Conservation (phyloP, 2,797 vertebrate genomes). For the Pseudomugil gertrudae region DNA sequence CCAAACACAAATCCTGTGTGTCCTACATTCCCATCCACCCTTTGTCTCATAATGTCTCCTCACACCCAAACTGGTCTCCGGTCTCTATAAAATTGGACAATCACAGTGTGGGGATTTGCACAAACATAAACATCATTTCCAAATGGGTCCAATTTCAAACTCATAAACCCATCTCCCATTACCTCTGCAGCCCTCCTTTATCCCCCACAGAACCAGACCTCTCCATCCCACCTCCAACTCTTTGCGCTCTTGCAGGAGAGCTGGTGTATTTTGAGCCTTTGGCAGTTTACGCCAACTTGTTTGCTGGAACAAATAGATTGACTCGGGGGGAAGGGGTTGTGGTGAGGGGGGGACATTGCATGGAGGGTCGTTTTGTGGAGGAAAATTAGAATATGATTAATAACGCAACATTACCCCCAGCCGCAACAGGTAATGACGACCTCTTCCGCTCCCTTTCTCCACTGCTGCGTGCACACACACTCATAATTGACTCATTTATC, state of each 20-base stretch:
- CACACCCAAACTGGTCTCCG: constrained; percentile 38
- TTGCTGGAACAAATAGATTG: constrained; percentile 79
- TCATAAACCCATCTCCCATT: constrained; percentile 37
- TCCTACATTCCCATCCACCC: constrained; percentile 47
- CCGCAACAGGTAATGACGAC: constrained; percentile 85
- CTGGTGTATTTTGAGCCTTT: constrained; percentile 64
- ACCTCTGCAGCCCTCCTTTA: constrained; percentile 15
- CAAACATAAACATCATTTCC: constrained; percentile 11
- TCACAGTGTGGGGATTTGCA: constrained; percentile 29
- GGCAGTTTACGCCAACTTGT: constrained; percentile 68
- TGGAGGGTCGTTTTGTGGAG: constrained; percentile 53
- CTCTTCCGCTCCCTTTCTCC: constrained; percentile 75
- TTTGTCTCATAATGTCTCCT: constrained; percentile 30
- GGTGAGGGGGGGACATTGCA: constrained; percentile 27
- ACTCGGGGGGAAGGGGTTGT: constrained; percentile 37
- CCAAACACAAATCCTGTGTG: constrained; percentile 44
- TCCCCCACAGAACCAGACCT: constrained; percentile 13
- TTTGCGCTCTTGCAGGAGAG: constrained; percentile 28
- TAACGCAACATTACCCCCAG: constrained; percentile 81
- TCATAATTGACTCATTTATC: constrained; percentile 88
- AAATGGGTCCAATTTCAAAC: constrained; percentile 20
- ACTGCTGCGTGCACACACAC: constrained; percentile 58
- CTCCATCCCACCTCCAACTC: not conserved
- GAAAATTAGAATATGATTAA: constrained; percentile 89
- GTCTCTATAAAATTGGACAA: constrained; percentile 52